These are phyloP conservation scores for Uropsilus gracilis DNA, from an alignment of 2,113 vertebrate species.

Conservation along the genomic window DNA sequence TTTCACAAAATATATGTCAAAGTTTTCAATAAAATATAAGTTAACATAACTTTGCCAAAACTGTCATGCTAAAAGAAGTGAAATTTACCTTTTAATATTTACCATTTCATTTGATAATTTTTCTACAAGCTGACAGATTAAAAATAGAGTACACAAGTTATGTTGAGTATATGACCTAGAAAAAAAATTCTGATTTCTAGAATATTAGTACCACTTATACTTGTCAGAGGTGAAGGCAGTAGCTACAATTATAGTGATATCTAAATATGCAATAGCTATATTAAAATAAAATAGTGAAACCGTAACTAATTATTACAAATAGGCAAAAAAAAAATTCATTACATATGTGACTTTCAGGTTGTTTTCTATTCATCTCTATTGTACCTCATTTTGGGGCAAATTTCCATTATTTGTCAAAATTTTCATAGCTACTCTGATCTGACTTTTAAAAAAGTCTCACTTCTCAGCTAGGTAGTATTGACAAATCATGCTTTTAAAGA, in stretches of 20 bases:
- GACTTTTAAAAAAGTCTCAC: not conserved
- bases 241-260: constrained; percentile 28
- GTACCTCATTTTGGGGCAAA: not conserved
- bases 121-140: constrained; percentile 55
- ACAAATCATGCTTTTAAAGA: constrained; percentile 46
- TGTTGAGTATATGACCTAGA: constrained; percentile 51
- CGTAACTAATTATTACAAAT: not conserved
- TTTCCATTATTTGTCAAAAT: constrained; percentile 19
- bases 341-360: constrained; percentile 36
- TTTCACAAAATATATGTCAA: constrained; percentile 78
- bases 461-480: constrained; percentile 33
- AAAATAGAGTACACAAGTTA: constrained; percentile 65
- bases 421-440: not conserved
- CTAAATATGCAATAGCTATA: not conserved
- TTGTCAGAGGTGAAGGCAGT: constrained; percentile 31
- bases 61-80: constrained; percentile 48
- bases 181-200: constrained; percentile 44
- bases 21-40: constrained; percentile 71
- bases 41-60: constrained; percentile 62
- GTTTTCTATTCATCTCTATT: constrained; percentile 15
- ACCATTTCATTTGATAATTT: constrained; percentile 58
- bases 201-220: constrained; percentile 43
- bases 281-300: constrained; percentile 48
- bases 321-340: constrained; percentile 26
- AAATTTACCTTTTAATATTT: constrained; percentile 65